These are phyloP conservation scores for Colletes latitarsis DNA, from an alignment of 1,140 invertebrate species.

Conservation along the genomic window DNA sequence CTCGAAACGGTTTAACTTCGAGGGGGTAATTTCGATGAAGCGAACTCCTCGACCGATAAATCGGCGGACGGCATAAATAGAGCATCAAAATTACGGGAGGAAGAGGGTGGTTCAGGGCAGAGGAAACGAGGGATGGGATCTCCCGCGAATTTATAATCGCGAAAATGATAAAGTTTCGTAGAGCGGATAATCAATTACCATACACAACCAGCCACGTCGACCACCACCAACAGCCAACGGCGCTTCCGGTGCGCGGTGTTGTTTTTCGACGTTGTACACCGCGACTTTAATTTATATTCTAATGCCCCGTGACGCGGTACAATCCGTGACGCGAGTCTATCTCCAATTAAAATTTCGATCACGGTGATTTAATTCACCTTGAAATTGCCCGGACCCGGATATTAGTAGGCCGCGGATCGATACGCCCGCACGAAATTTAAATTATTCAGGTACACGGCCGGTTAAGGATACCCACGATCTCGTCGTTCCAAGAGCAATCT, in stretches of 20 bases:
- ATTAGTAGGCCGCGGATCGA: not conserved
- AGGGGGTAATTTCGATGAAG: not conserved
- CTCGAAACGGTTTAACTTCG: not conserved
- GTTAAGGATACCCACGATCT: too few species aligned
- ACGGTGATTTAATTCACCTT: slow-evolving; percentile 30
- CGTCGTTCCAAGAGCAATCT: too few species aligned
- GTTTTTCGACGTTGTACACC: not conserved
- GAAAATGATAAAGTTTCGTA: not conserved
- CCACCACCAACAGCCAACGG: too few species aligned
- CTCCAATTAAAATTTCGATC: slow-evolving; percentile 39
- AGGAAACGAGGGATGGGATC: too few species aligned
- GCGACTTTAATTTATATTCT: slow-evolving; percentile 43
- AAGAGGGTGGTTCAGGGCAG: too few species aligned
- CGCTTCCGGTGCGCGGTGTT: too few species aligned
- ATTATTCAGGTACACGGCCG: not conserved
- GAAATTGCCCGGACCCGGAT: slow-evolving; percentile 4
- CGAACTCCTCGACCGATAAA: not conserved
- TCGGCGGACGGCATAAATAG: slow-evolving; percentile 1
- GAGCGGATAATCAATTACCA: not conserved
- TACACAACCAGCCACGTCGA: not conserved
- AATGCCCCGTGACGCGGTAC: not conserved
- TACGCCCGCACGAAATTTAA: not conserved
- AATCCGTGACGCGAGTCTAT: not conserved
- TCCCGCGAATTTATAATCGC: not conserved
- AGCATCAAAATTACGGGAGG: not conserved